A percentile compares a stretch with the other conserved stretches of the same genome.
Conservation (phyloP, 2,113 vertebrate species). For the Lynx canadensis region DNA sequence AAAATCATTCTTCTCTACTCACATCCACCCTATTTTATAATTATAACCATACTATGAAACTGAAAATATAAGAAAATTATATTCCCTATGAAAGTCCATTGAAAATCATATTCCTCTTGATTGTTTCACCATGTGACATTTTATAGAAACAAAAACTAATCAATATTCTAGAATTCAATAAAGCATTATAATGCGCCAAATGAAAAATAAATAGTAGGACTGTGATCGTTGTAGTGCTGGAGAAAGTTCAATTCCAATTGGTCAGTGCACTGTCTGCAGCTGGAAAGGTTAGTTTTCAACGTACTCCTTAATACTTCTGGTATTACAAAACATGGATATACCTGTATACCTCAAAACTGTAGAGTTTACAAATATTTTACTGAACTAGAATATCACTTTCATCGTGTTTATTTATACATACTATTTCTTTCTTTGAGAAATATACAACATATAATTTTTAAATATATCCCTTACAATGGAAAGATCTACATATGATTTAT, state of each 20-base stretch:
- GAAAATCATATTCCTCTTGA: background rate
- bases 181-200: background rate
- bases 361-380: background rate
- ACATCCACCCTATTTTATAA: background rate
- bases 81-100: background rate
- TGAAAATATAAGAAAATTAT: background rate
- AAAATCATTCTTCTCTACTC: conserved; percentile 6
- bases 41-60: background rate
- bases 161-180: background rate
- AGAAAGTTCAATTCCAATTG: background rate
- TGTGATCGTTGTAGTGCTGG: background rate
- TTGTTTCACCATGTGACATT: background rate
- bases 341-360: background rate
- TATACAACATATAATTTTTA: background rate
- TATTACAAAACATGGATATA: background rate
- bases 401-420: background rate
- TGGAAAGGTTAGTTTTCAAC: background rate
- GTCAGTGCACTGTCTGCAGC: background rate
- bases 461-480: background rate
- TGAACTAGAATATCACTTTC: background rate
- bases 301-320: background rate
- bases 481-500: background rate
- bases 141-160: background rate
- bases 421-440: background rate
- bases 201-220: background rate